Base-by-base conservation (phyloP, 2,888 invertebrate genomes). In the Cataglyphis albicans region DNA sequence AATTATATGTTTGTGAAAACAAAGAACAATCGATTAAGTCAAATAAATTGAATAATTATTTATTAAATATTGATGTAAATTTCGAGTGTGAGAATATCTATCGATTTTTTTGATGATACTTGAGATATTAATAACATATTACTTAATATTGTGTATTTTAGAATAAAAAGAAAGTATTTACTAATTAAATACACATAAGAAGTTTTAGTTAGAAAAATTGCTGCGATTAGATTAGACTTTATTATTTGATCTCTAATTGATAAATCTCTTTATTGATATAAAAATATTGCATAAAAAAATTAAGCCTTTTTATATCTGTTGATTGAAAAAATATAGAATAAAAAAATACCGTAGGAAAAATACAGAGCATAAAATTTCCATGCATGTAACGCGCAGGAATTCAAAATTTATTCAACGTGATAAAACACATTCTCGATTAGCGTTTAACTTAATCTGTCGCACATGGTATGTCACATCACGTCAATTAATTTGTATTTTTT, bases 371-470 rank as follows among this genome's bases (percentile, higher is more conserved):
- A 41, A 73, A 59, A n/a, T 73, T 52, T 52, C 7, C n/a, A 52
- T 1, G 1, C 2, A n/a, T 21, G 4, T 12, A 57, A 10, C 61
- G 29, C 41, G 41, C n/a, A 41, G 59, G 61, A 61, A 59, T 73
- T 1, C 41, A n/a, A 61, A 73, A 41, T 59, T 25, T 61, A 57
- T 29, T 73, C n/a, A n/a, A 57, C 52, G 38, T n/a, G 55, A 67
- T 67, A 76, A 29, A 76, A 67, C 44, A 68, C 55, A 67, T 55
- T 15, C 29, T 76, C 55, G 38, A 76, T 76, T 55, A 41, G 15
- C 68, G 12, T 65, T 55, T 76, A n/a, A 44, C 41, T 44, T 44
- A 44, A 52, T 52, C n/a, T 52, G n/a, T n/a, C 18, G 18, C 7
- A 52, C 18, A 5, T 15, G 0, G 18, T 18, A 48, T 48, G 35